Evolutionary conservation across 1,140 invertebrate species (phyloP).

Genomic region (Polypedilum vanderplanki): DNA sequence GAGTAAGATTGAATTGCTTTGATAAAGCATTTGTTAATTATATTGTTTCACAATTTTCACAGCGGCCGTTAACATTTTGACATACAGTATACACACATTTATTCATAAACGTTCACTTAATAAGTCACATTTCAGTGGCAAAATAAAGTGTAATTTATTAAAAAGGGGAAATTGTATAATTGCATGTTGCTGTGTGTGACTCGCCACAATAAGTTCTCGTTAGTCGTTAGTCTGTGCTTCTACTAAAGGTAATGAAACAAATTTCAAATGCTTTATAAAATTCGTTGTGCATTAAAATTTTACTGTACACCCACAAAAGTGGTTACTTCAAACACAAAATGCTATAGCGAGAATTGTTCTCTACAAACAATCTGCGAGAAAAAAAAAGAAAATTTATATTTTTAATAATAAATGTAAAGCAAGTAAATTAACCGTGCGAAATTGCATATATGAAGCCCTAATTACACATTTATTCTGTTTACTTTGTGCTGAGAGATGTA

Average conservation of each 20-base stretch:
- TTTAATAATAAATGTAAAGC: too few species aligned
- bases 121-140: slow-evolving; percentile 10
- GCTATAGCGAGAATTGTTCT: not conserved
- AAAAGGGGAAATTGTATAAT: not conserved
- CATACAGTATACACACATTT: not conserved
- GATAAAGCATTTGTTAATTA: slow-evolving; percentile 19
- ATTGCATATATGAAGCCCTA: not conserved
- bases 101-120: slow-evolving; percentile 3
- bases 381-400: not conserved
- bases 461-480: slow-evolving; percentile 22
- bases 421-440: slow-evolving; percentile 11
- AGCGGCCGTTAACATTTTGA: not conserved
- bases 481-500: not conserved
- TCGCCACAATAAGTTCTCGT: not conserved
- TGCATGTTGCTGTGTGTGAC: not conserved
- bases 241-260: not conserved
- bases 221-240: not conserved
- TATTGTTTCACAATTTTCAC: slow-evolving; percentile 14
- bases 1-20: not conserved
- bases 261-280: too few species aligned
- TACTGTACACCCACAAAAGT: not conserved
- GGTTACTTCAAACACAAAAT: not conserved
- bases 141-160: not conserved
- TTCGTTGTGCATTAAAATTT: too few species aligned
- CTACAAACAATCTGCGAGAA: not conserved